phyloP scores from a whole-genome alignment of 2,888 invertebrate species.

The Eilema sororculum region DNA sequence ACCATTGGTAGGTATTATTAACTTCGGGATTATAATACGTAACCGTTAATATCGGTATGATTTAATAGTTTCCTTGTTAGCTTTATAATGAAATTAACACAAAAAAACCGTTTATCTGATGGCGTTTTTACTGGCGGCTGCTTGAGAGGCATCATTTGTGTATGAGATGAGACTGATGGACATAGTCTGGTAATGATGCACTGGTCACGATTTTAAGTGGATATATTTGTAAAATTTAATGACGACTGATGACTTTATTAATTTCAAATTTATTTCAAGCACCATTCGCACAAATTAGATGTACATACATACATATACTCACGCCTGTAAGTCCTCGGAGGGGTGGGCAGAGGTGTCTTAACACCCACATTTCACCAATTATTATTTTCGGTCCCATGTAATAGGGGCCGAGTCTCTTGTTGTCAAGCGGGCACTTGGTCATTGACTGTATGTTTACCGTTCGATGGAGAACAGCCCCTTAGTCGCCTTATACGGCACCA shows the following conservation, averaged over 20 bases:
- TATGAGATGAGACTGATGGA: conserved; percentile 1
- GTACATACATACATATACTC: too few relatives aligned
- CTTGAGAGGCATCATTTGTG: conserved; percentile 2
- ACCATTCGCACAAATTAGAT: background rate
- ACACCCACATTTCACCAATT: too few relatives aligned
- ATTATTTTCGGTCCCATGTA: too few relatives aligned
- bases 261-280: background rate
- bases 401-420: too few relatives aligned
- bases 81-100: conserved; percentile 13
- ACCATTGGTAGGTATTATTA: too few relatives aligned
- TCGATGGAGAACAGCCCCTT: too few relatives aligned
- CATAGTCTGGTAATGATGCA: conserved; percentile 20
- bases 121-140: conserved; percentile 4
- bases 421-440: too few relatives aligned
- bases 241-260: background rate
- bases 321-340: too few relatives aligned
- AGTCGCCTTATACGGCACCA: too few relatives aligned
- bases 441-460: too few relatives aligned
- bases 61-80: conserved; percentile 18
- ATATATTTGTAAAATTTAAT: background rate
- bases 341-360: too few relatives aligned
- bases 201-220: conserved; percentile 15
- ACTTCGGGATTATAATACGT: too few relatives aligned
- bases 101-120: conserved; percentile 8
- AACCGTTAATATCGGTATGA: background rate